These are phyloP conservation scores for Gymnopithys bicolor DNA, from an alignment of 2,797 vertebrate species.

Conservation along the genomic window DNA sequence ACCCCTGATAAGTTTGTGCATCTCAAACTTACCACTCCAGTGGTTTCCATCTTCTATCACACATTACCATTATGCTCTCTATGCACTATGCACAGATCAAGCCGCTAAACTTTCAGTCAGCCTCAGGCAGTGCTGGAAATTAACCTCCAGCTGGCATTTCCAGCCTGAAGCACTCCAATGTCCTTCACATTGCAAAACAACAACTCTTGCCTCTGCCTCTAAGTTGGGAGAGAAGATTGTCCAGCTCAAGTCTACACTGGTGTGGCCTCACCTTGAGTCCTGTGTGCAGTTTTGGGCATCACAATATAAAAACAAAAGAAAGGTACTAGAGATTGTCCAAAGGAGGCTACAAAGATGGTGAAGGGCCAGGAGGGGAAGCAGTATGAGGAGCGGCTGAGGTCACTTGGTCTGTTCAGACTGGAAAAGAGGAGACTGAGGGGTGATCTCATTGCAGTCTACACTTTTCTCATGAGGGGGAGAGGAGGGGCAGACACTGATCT, in stretches of 20 bases:
- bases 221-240: not conserved
- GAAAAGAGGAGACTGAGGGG: not conserved
- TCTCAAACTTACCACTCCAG: not conserved
- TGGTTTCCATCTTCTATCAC: not conserved
- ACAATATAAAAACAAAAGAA: not conserved
- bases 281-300: not conserved
- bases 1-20: not conserved
- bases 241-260: not conserved
- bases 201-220: not conserved
- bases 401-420: not conserved
- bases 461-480: rapidly evolving
- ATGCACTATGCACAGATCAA: not conserved
- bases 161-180: not conserved
- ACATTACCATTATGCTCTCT: not conserved
- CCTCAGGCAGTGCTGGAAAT: not conserved
- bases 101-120: not conserved
- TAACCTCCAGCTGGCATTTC: not conserved
- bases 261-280: not conserved
- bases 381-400: rapidly evolving
- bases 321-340: not conserved
- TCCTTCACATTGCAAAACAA: not conserved
- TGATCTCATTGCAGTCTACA: not conserved
- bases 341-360: not conserved
- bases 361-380: not conserved
- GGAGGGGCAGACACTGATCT: not conserved